Percentiles rank a stretch among this genome's conserved stretches.
Evolutionary conservation across 1,140 invertebrate genomes (phyloP).

Genomic region (Cotesia typhae): DNA sequence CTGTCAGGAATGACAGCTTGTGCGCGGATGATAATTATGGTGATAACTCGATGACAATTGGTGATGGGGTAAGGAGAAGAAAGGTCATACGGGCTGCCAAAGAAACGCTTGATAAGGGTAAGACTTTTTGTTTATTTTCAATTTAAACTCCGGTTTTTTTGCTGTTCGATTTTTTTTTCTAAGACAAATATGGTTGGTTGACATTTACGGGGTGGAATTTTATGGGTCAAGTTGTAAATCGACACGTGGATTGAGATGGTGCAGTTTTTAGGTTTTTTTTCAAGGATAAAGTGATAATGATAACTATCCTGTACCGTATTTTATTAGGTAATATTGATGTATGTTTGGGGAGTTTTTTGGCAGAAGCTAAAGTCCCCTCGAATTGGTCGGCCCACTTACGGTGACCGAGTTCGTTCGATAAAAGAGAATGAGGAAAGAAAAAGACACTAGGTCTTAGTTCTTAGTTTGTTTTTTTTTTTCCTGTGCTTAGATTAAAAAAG

Average conservation of each 20-base stretch:
- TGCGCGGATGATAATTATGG: constrained; percentile 39
- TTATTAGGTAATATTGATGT: too few relatives aligned
- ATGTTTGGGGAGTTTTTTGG: not conserved
- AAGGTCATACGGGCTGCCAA: constrained; percentile 72
- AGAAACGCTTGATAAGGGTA: constrained; percentile 72
- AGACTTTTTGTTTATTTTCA: constrained; percentile 35
- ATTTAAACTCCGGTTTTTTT: not conserved
- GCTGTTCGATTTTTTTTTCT: not conserved
- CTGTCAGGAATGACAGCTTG: constrained; percentile 41
- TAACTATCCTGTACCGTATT: too few relatives aligned
- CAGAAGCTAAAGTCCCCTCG: not conserved
- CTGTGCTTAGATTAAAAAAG: constrained; percentile 1
- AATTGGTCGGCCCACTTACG: constrained; percentile 24
- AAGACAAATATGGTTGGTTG: not conserved
- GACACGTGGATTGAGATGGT: not conserved
- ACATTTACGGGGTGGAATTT: too few relatives aligned
- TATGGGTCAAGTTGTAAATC: not conserved
- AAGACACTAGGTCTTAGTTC: constrained; percentile 18
- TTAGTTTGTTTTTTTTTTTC: constrained; percentile 4
- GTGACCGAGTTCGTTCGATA: constrained; percentile 39
- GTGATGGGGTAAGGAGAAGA: constrained; percentile 63
- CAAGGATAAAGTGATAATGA: too few relatives aligned
- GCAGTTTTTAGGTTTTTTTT: too few relatives aligned
- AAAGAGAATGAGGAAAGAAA: constrained; percentile 33
- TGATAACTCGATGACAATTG: constrained; percentile 37